phyloP scores from a whole-genome alignment of 1,140 invertebrate genomes.

The Drosophila rhopaloa region DNA sequence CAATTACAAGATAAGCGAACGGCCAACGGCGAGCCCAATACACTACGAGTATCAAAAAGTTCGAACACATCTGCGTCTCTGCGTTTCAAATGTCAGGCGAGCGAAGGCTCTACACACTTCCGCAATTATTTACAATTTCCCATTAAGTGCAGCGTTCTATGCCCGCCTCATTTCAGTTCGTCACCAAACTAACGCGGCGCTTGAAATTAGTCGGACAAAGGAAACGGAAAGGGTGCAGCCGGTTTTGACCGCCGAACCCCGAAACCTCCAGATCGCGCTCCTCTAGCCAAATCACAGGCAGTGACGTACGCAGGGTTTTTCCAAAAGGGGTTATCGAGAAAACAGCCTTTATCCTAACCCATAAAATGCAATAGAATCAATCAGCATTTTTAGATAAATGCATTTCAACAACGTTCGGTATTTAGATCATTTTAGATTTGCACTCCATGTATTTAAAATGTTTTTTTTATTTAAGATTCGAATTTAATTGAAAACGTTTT shows the following conservation, averaged over 20 bases:
- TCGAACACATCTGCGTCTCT: conserved; percentile 38
- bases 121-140: conserved; percentile 79
- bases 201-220: conserved; percentile 56
- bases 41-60: conserved; percentile 24
- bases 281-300: conserved; percentile 15
- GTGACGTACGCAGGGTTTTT: background rate
- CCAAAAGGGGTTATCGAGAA: background rate
- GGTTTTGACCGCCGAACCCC: conserved; percentile 13
- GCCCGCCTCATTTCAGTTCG: conserved; percentile 40
- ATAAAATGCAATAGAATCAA: background rate
- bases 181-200: conserved; percentile 34
- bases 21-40: conserved; percentile 31
- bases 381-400: too few species aligned
- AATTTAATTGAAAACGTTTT: background rate
- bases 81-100: conserved; percentile 61
- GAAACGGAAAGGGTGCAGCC: conserved; percentile 60
- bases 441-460: too few species aligned
- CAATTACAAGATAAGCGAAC: conserved; percentile 79
- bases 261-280: conserved; percentile 15
- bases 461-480: background rate
- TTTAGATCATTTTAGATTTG: too few species aligned
- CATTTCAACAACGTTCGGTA: too few species aligned
- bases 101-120: conserved; percentile 50
- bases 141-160: conserved; percentile 66
- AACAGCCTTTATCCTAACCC: background rate